phyloP scores from a whole-genome alignment of 2,113 vertebrate genomes.

The Prunella himalayana region DNA sequence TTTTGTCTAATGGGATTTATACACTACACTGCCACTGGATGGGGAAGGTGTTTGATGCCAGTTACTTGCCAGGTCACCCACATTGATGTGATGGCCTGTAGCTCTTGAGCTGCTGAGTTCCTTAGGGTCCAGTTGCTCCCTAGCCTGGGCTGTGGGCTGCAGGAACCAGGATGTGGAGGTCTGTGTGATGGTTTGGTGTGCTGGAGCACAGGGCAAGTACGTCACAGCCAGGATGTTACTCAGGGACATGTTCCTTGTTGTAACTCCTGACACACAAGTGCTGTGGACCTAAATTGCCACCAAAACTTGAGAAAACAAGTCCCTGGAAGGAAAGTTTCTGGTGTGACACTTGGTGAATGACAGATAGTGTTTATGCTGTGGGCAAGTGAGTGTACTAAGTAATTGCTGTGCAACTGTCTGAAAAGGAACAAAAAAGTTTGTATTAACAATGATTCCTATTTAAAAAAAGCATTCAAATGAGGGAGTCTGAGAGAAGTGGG shows the following conservation, averaged over 20 bases:
- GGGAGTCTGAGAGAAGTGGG: neutral
- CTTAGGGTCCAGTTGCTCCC: neutral
- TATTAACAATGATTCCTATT: neutral
- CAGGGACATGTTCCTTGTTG: neutral
- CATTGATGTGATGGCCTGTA: neutral
- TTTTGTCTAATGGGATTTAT: neutral
- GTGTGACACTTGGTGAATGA: neutral
- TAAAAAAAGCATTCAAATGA: neutral
- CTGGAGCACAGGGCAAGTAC: fast-evolving
- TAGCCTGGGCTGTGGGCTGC: neutral
- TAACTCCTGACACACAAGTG: neutral
- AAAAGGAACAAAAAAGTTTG: neutral
- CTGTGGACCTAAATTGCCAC: neutral
- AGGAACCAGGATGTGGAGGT: neutral
- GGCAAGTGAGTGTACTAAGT: neutral
- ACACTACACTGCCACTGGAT: fast-evolving
- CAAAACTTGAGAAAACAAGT: neutral
- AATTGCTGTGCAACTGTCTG: neutral
- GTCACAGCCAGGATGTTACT: neutral
- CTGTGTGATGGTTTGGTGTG: neutral
- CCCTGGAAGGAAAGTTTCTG: neutral
- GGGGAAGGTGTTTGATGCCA: neutral
- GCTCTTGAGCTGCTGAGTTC: neutral
- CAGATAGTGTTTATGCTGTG: neutral
- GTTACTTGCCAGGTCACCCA: neutral